A percentile compares a stretch with the other conserved stretches of the same genome.
These are phyloP conservation scores for Coreius guichenoti DNA, from an alignment of 2,797 vertebrate genomes.

Conservation along the genomic window DNA sequence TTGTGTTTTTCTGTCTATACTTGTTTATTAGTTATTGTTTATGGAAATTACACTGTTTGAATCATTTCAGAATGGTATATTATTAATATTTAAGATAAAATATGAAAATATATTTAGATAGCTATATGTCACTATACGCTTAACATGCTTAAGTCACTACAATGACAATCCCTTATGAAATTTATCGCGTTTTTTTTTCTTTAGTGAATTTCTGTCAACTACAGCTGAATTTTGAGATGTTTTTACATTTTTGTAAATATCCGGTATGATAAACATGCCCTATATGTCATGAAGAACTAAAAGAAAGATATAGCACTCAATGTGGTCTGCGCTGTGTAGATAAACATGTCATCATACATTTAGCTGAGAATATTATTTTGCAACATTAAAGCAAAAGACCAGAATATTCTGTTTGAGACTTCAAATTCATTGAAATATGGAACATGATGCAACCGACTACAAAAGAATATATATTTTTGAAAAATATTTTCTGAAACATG, in stretches of 20 bases:
- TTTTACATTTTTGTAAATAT: background rate
- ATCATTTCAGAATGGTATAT: background rate
- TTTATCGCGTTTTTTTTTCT: background rate
- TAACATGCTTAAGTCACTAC: background rate
- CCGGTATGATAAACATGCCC: background rate
- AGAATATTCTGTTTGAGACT: background rate
- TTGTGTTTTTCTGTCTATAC: background rate
- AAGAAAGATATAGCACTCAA: constrained; percentile 6
- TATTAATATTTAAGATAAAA: background rate
- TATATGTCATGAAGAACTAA: constrained; percentile 9
- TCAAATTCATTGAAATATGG: background rate
- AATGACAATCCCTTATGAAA: background rate
- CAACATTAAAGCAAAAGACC: constrained; percentile 13
- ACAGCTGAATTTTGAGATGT: background rate
- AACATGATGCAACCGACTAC: background rate
- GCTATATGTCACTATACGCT: background rate
- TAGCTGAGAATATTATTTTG: constrained; percentile 12
- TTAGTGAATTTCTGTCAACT: background rate
- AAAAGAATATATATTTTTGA: background rate
- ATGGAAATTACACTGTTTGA: background rate
- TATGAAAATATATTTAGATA: background rate
- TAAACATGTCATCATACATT: constrained; percentile 38
- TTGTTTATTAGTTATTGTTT: background rate
- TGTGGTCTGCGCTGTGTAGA: constrained; percentile 25
- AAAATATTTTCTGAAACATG: background rate